These are phyloP conservation scores for Dromas ardeola DNA, from an alignment of 2,113 vertebrate species.

Conservation along the genomic window DNA sequence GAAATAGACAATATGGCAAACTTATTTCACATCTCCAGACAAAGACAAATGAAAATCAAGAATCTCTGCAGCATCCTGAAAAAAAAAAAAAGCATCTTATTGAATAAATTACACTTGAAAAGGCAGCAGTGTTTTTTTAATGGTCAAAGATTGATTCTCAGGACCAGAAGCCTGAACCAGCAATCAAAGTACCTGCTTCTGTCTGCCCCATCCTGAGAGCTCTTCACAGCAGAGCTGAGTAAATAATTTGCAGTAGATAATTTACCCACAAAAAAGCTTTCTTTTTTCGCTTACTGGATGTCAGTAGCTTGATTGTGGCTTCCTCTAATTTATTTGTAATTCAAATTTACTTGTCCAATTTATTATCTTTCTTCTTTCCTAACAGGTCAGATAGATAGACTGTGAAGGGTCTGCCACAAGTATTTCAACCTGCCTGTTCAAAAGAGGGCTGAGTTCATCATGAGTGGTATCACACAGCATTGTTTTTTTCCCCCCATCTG, in stretches of 20 bases:
- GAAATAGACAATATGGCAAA: conserved; percentile 18
- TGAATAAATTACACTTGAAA: conserved; percentile 57
- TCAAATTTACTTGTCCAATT: conserved; percentile 58
- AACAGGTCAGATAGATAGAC: conserved; percentile 22
- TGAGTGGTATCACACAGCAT: not conserved
- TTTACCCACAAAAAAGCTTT: not conserved
- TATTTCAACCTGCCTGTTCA: conserved; percentile 14
- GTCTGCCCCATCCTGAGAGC: not conserved
- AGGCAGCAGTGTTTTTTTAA: conserved; percentile 44
- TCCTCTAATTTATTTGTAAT: conserved; percentile 63
- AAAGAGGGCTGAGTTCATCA: conserved; percentile 16
- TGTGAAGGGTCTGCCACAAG: conserved; percentile 32
- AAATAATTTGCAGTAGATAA: conserved; percentile 38
- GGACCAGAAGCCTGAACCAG: conserved; percentile 11
- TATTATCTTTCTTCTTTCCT: conserved; percentile 43
- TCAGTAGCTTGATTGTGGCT: conserved; percentile 33
- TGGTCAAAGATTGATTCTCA: conserved; percentile 41
- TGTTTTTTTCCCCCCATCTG: not conserved
- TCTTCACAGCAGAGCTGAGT: not conserved
- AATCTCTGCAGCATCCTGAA: not conserved
- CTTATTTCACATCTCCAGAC: conserved; percentile 2
- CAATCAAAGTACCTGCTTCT: conserved; percentile 24
- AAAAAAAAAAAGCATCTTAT: not conserved
- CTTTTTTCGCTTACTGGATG: not conserved
- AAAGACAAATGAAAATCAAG: conserved; percentile 63